Conservation (phyloP, 2,797 vertebrate species). For the Serranus cabrilla region DNA sequence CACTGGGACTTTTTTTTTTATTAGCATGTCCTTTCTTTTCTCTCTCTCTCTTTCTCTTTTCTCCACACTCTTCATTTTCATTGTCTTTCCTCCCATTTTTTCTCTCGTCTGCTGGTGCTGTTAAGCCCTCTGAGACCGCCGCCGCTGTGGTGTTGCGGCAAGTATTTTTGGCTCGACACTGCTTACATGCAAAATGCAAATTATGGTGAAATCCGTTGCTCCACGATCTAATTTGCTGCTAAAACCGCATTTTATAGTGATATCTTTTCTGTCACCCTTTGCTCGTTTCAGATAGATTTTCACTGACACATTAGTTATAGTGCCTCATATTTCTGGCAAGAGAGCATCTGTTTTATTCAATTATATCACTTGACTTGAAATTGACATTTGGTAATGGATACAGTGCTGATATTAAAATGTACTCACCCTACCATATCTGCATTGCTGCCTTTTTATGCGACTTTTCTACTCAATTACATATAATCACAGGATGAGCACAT, state of each 20-base stretch:
- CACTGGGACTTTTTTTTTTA: slow-evolving; percentile 61
- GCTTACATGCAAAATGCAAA: slow-evolving; percentile 84
- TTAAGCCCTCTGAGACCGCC: slow-evolving; percentile 74
- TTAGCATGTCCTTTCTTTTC: slow-evolving; percentile 62
- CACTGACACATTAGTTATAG: slow-evolving; percentile 76
- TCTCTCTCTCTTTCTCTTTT: neutral
- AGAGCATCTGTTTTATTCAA: slow-evolving; percentile 77
- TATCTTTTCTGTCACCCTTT: slow-evolving; percentile 76
- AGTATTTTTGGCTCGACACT: slow-evolving; percentile 81
- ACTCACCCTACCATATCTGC: slow-evolving; percentile 65
- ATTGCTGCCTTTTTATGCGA: slow-evolving; percentile 59
- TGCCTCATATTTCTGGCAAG: slow-evolving; percentile 69
- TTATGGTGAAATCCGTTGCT: slow-evolving; percentile 76
- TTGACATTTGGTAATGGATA: slow-evolving; percentile 79
- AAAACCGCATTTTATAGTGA: slow-evolving; percentile 79
- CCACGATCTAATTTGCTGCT: slow-evolving; percentile 78
- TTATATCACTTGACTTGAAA: slow-evolving; percentile 79
- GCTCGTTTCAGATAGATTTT: slow-evolving; percentile 64
- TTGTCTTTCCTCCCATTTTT: slow-evolving; percentile 57
- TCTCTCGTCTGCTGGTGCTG: slow-evolving; percentile 59
- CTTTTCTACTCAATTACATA: slow-evolving; percentile 67
- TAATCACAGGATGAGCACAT: slow-evolving; percentile 68
- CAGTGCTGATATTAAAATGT: slow-evolving; percentile 73
- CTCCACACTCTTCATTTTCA: slow-evolving; percentile 46
- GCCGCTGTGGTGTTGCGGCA: slow-evolving; percentile 76